phyloP scores from a whole-genome alignment of 2,888 invertebrate species.

The Ommatoiulus sabulosus region DNA sequence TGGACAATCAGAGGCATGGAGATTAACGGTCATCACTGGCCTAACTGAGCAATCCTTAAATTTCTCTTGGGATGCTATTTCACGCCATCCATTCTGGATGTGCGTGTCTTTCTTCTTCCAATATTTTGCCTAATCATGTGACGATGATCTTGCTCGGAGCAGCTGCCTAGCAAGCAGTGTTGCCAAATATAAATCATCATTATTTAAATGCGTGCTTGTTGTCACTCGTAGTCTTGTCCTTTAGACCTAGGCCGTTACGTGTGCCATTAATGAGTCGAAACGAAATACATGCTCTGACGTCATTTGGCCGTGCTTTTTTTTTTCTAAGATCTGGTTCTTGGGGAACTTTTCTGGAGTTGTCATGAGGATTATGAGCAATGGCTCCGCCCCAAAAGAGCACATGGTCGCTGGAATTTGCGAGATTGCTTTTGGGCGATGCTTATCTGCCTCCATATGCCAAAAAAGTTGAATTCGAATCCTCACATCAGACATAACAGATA shows the following conservation, averaged over 20 bases:
- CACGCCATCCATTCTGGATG: not conserved
- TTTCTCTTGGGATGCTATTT: not conserved
- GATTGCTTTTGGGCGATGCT: no score
- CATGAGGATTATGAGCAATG: not conserved
- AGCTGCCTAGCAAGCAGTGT: not conserved
- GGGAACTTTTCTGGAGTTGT: not conserved
- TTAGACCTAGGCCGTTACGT: no score
- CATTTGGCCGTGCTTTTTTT: not conserved
- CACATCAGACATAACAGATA: no score
- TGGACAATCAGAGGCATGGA: not conserved
- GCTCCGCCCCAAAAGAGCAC: not conserved
- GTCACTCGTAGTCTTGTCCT: constrained; percentile 12
- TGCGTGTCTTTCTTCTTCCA: not conserved
- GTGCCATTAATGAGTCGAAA: no score
- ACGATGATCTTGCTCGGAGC: not conserved
- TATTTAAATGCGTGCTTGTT: constrained; percentile 19
- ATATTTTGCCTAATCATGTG: not conserved
- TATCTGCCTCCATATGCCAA: no score
- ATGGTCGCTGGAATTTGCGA: not conserved
- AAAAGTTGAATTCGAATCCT: no score
- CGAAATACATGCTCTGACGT: not conserved
- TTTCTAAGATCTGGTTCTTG: not conserved
- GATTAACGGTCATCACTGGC: not conserved
- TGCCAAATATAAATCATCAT: constrained; percentile 19
- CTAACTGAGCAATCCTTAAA: not conserved